These are phyloP conservation scores for Muscicapa adusta DNA, from an alignment of 2,113 vertebrate genomes.

Conservation along the genomic window DNA sequence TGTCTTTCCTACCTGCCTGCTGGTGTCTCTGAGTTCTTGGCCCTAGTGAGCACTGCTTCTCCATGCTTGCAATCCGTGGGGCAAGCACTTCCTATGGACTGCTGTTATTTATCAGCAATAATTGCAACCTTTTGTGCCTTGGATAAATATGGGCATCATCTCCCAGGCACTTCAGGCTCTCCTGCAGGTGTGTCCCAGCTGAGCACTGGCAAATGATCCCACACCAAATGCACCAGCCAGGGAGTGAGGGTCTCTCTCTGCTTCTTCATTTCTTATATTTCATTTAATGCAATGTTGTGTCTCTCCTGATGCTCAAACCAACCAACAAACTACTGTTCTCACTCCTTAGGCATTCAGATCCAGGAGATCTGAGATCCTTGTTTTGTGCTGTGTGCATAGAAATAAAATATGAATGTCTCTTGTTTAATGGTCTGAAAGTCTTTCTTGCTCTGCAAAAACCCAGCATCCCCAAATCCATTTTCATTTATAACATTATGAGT, in stretches of 20 bases:
- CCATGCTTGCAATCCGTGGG: too few species aligned
- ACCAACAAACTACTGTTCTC: neutral
- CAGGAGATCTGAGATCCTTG: neutral
- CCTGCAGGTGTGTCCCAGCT: neutral
- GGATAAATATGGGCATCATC: too few species aligned
- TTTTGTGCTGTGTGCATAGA: neutral
- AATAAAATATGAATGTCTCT: conserved; percentile 18
- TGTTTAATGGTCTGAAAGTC: conserved; percentile 34
- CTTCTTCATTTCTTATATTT: neutral
- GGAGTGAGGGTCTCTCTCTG: neutral
- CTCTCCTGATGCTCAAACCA: neutral
- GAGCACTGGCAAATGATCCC: neutral
- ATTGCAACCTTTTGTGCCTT: neutral
- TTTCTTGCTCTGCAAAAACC: neutral
- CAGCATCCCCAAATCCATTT: conserved; percentile 42
- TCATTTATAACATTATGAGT: conserved; percentile 51
- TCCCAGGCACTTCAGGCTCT: neutral
- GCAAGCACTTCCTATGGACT: neutral
- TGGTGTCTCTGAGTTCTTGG: neutral
- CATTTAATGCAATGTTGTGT: neutral
- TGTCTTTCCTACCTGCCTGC: neutral
- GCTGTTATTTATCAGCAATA: neutral
- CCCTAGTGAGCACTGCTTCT: neutral
- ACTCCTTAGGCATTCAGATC: neutral
- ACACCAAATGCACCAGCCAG: neutral